A percentile compares a stretch with the other conserved stretches of the same genome.
Conservation (phyloP, 2,888 invertebrate species). For the Alcis repandata region DNA sequence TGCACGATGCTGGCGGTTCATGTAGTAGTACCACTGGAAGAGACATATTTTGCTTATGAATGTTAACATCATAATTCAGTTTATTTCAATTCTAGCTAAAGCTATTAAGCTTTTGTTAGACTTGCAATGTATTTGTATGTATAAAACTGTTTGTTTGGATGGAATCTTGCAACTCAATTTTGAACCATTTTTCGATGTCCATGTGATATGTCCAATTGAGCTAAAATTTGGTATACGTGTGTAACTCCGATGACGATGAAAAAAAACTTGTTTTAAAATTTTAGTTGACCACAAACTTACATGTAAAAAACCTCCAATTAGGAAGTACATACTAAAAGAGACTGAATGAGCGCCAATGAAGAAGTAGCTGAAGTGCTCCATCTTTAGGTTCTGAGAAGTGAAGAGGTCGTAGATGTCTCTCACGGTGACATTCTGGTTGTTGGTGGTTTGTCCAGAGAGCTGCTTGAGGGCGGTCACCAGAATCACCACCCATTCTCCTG, state of each 20-base stretch:
- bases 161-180: too few relatives aligned
- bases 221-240: too few relatives aligned
- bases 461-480: slow-evolving; percentile 88
- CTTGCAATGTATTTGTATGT: too few relatives aligned
- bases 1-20: slow-evolving; percentile 86
- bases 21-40: slow-evolving; percentile 90
- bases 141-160: too few relatives aligned
- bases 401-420: slow-evolving; percentile 74
- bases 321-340: slow-evolving; percentile 88
- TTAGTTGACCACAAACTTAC: slow-evolving; percentile 74
- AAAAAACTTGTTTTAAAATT: too few relatives aligned
- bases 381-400: slow-evolving; percentile 81
- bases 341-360: slow-evolving; percentile 82
- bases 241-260: too few relatives aligned
- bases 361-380: slow-evolving; percentile 81
- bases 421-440: slow-evolving; percentile 66
- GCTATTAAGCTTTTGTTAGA: too few relatives aligned
- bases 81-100: too few relatives aligned
- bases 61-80: not conserved
- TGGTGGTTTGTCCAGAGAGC: slow-evolving; percentile 75
- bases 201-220: too few relatives aligned
- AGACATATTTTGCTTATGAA: not conserved
- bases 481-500: slow-evolving; percentile 90
- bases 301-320: slow-evolving; percentile 89
- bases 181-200: too few relatives aligned